Conservation (phyloP, 2,113 vertebrate species). For the Corythoichthys intestinalis region DNA sequence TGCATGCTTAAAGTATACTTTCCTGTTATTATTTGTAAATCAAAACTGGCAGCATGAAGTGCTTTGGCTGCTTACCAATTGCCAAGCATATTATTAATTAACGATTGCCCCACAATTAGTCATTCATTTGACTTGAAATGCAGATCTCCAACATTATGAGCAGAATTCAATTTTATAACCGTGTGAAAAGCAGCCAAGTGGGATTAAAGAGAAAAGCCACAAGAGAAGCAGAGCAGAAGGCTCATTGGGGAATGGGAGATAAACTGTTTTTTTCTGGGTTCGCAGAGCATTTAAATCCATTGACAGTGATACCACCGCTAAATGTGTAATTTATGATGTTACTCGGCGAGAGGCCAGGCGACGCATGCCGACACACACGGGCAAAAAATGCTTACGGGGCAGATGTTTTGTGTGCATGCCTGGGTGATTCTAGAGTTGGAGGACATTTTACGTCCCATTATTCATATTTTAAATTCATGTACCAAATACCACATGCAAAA, state of each 20-base stretch:
- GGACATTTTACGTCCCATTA: no score
- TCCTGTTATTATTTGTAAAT: not conserved
- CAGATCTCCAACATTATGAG: not conserved
- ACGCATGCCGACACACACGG: not conserved
- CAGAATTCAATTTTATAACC: constrained; percentile 9
- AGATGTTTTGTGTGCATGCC: not conserved
- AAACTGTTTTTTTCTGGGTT: not conserved
- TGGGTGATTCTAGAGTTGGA: no score
- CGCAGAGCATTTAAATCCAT: not conserved
- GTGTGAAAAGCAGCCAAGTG: not conserved
- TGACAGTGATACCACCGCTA: not conserved
- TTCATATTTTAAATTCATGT: no score
- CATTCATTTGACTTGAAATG: not conserved
- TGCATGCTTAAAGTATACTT: constrained; percentile 2
- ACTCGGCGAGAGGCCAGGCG: not conserved
- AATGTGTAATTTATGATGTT: not conserved
- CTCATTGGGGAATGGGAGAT: not conserved
- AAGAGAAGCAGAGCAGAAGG: constrained; percentile 10
- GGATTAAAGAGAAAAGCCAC: not conserved
- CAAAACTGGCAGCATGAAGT: not conserved
- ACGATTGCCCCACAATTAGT: constrained; percentile 3
- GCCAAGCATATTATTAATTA: constrained; percentile 14
- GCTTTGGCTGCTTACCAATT: not conserved
- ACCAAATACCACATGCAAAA: no score
- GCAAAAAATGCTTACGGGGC: not conserved